Base-by-base conservation (phyloP, 2,797 vertebrate species). In the Philypnodon macrostomus region DNA sequence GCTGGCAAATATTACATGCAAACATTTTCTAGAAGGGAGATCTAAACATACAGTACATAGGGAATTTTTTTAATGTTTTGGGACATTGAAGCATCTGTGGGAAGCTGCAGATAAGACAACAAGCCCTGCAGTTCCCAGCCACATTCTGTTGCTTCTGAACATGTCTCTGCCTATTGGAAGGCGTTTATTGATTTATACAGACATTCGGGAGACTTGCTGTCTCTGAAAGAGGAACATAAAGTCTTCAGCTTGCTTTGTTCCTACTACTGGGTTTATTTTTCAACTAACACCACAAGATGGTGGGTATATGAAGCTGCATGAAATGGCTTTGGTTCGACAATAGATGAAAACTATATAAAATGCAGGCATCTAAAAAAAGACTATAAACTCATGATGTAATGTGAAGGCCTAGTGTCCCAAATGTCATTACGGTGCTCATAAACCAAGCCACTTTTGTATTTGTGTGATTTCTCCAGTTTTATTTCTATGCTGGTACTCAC, bases 401-500 rank as follows among this genome's bases (percentile, higher is more conserved):
- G n/a, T n/a, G n/a, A n/a, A n/a, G n/a, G n/a, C n/a, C n/a, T n/a
- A n/a, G n/a, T n/a, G n/a, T n/a, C n/a, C n/a, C n/a, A n/a, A n/a
- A n/a, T n/a, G n/a, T n/a, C n/a, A n/a, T n/a, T n/a, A n/a, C n/a
- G n/a, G n/a, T n/a, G n/a, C n/a, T n/a, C n/a, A n/a, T n/a, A n/a
- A n/a, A n/a, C n/a, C n/a, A n/a, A n/a, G n/a, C n/a, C 12, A 23
- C 7, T 24, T 7, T n/a, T 24, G 7, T 7, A 5, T 39, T 33
- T 54, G 4, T 32, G 4, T 16, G 27, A n/a, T n/a, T n/a, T n/a
- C n/a, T n/a, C n/a, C n/a, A n/a, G n/a, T n/a, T n/a, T n/a, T n/a
- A n/a, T n/a, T n/a, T n/a, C 35, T 14, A 30, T 30, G 16, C 19
- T 34, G 30, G 13, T 56, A 95, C 95, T 96, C 80, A 98, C 96